Base-by-base conservation (phyloP, 1,140 invertebrate species). In the Dermatophagoides farinae region DNA sequence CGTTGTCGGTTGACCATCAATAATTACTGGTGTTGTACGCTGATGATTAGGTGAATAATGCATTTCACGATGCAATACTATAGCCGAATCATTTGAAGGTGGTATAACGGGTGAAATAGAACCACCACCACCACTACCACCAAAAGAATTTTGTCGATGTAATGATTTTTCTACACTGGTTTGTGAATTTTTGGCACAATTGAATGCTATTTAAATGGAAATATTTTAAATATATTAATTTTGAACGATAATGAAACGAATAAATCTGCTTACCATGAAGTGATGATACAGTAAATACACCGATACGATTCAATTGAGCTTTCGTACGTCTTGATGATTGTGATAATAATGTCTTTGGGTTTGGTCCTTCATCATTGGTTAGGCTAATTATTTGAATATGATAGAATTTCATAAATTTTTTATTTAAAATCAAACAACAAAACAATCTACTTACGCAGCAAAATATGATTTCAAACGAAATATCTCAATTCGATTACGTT, bases 211-310 rank as follows among this genome's bases (percentile, higher is more conserved):
- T 14, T 4, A 60, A 4, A 31, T 49, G 25, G 20, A 14, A 16
- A 60, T n/a, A 23, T 50, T 5, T 6, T 2, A 10, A 18, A 14
- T 10, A 18, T 51, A 23, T 40, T 16, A 25, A n/a, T n/a, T 39
- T 12, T 55, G 39, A 38, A 2, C 25, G 8, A 60, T 1, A 49
- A 47, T 31, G 1, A 2, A 49, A 18, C 14, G 1, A 43, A 22
- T 20, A 2, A 20, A 12, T 12, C 14, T 57, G 22, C 43, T 37
- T 50, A 60, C 58, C 91, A 71, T 97, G 91, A 77, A 97, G 92
- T 50, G 89, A 93, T 44, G 89, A 95, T 49, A 96, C 91, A 20
- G 90, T 96, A 77, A 97, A 96, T 52, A 96, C 89, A 51, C 91
- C 91, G 66, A 96, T 75, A 68, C 89, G 87, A 74, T 93, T 93